These are phyloP conservation scores for Microtus ochrogaster DNA, from an alignment of 2,113 vertebrate genomes.

Conservation along the genomic window DNA sequence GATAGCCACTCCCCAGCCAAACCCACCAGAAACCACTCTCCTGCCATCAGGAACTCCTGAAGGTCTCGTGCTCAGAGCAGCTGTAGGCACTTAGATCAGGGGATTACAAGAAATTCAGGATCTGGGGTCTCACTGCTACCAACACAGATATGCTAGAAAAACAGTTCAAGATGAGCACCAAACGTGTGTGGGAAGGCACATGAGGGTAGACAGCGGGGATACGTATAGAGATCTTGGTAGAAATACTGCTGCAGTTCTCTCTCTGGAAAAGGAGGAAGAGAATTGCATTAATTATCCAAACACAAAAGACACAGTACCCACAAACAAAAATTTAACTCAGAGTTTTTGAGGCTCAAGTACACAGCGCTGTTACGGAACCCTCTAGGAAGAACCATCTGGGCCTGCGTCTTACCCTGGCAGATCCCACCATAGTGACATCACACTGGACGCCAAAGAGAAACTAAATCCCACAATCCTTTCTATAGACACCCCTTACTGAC, in stretches of 20 bases:
- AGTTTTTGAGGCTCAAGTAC: background rate
- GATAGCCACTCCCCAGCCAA: too few species aligned
- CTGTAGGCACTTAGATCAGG: too few species aligned
- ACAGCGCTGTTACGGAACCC: background rate
- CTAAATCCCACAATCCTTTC: background rate
- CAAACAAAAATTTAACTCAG: too few species aligned
- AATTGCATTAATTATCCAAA: background rate
- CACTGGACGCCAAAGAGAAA: background rate
- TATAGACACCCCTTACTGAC: background rate
- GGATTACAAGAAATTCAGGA: too few species aligned
- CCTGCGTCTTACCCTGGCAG: too few species aligned
- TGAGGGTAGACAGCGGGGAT: background rate
- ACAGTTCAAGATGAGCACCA: background rate
- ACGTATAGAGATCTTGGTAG: background rate
- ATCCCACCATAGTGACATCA: background rate
- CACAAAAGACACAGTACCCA: background rate
- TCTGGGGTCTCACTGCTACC: too few species aligned
- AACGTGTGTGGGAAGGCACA: background rate
- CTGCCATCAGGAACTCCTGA: too few species aligned
- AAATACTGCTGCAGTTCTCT: background rate
- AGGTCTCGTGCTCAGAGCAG: too few species aligned
- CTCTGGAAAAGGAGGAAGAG: background rate
- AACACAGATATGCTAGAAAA: background rate
- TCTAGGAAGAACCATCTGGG: background rate
- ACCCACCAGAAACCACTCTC: too few species aligned